phyloP scores from a whole-genome alignment of 1,140 invertebrate genomes.

The Dreissena rostriformis region DNA sequence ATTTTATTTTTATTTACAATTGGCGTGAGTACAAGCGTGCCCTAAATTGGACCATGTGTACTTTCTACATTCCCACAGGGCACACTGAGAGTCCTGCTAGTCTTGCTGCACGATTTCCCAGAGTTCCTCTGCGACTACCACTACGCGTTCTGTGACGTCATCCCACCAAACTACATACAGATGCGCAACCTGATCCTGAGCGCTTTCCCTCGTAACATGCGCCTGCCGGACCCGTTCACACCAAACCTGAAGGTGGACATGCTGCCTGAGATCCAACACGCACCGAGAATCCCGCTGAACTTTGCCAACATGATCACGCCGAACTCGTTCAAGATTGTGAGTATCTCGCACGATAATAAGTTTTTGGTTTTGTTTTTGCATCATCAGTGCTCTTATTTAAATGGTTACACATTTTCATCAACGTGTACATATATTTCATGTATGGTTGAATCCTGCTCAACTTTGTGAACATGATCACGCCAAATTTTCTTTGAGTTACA shows the following conservation, averaged over 20 bases:
- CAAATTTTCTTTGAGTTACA: too few relatives aligned
- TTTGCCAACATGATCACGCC: constrained; percentile 94
- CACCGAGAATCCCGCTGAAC: constrained; percentile 95
- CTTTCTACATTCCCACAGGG: constrained; percentile 84
- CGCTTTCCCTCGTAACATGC: constrained; percentile 98
- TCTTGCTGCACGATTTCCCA: constrained; percentile 98
- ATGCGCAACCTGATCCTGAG: constrained; percentile 99
- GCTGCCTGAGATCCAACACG: constrained; percentile 89
- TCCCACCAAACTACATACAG: constrained; percentile 99
- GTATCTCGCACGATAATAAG: too few relatives aligned
- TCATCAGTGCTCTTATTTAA: too few relatives aligned
- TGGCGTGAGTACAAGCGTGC: too few relatives aligned
- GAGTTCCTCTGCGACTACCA: constrained; percentile 99
- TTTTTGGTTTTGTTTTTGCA: too few relatives aligned
- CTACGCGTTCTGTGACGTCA: constrained; percentile 99
- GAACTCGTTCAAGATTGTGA: constrained; percentile 91
- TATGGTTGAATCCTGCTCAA: too few relatives aligned
- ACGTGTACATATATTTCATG: too few relatives aligned
- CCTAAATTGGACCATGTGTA: not conserved
- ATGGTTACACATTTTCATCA: too few relatives aligned
- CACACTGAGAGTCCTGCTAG: constrained; percentile 96
- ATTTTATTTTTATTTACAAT: too few relatives aligned
- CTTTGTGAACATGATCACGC: too few relatives aligned
- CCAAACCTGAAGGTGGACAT: constrained; percentile 94
- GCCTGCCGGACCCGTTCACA: constrained; percentile 98